Conservation (phyloP, 2,888 invertebrate genomes). For the Athalia cordata region DNA sequence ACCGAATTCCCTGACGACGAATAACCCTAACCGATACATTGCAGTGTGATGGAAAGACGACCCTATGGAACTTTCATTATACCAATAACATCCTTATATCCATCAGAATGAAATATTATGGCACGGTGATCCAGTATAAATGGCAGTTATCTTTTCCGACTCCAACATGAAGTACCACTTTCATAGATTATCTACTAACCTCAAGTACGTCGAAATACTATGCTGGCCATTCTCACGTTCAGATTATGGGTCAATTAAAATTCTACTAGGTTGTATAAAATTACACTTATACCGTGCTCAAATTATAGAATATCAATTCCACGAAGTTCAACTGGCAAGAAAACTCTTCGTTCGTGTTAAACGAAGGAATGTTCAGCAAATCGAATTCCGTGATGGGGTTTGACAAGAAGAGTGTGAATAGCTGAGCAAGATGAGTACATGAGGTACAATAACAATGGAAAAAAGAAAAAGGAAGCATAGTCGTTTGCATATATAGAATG, state of each 20-base stretch:
- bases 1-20: conserved; percentile 20
- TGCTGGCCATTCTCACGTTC: too few relatives aligned
- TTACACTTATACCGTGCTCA: too few relatives aligned
- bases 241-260: too few relatives aligned
- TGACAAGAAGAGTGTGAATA: conserved; percentile 6
- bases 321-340: neutral
- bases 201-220: too few relatives aligned
- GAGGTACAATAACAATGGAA: conserved; percentile 46
- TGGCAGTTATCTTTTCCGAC: neutral
- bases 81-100: conserved; percentile 16
- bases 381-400: conserved; percentile 10
- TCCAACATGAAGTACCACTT: conserved; percentile 23
- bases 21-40: conserved; percentile 28
- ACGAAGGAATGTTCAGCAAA: neutral
- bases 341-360: neutral
- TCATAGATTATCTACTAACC: neutral
- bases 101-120: conserved; percentile 22
- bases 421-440: conserved; percentile 7
- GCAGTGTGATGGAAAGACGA: conserved; percentile 8
- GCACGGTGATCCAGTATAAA: neutral
- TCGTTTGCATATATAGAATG: conserved; percentile 58
- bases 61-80: neutral
- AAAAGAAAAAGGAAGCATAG: conserved; percentile 46
- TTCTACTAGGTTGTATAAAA: too few relatives aligned
- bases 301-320: neutral